These are phyloP conservation scores for Morone saxatilis DNA, from an alignment of 2,113 vertebrate genomes.

Conservation along the genomic window DNA sequence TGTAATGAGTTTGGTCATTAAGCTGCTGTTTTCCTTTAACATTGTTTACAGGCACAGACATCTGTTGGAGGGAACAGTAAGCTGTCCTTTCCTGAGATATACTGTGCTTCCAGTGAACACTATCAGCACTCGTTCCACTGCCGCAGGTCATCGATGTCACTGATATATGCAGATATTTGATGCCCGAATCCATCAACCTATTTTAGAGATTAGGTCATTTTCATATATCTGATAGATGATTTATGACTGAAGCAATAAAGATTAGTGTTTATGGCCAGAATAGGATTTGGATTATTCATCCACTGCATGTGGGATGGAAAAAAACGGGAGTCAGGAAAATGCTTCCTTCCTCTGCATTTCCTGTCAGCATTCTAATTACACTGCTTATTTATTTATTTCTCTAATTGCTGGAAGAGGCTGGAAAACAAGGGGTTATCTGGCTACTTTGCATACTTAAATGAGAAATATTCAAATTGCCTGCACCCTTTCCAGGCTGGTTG, in stretches of 20 bases:
- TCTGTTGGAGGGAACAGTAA: slow-evolving; percentile 69
- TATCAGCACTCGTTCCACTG: slow-evolving; percentile 30
- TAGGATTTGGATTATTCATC: slow-evolving; percentile 69
- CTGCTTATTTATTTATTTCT: slow-evolving; percentile 71
- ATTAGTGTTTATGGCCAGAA: slow-evolving; percentile 50
- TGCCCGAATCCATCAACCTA: slow-evolving; percentile 36
- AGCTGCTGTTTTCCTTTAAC: slow-evolving; percentile 77
- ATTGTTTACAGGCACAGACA: slow-evolving; percentile 74
- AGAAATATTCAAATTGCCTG: slow-evolving; percentile 73
- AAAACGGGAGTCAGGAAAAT: slow-evolving; percentile 30
- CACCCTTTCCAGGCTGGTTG: slow-evolving; percentile 36
- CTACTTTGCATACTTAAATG: slow-evolving; percentile 74
- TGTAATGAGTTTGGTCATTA: slow-evolving; percentile 80
- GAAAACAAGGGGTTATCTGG: slow-evolving; percentile 61
- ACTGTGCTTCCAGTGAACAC: slow-evolving; percentile 18
- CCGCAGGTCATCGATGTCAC: slow-evolving; percentile 30
- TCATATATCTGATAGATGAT: slow-evolving; percentile 49
- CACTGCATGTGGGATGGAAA: slow-evolving; percentile 40
- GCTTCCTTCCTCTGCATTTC: slow-evolving; percentile 52
- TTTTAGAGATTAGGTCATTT: slow-evolving; percentile 56
- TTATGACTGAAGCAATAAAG: slow-evolving; percentile 53
- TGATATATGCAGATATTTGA: slow-evolving; percentile 42
- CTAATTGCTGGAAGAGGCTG: slow-evolving; percentile 67
- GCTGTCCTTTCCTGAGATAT: slow-evolving; percentile 55
- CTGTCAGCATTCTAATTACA: slow-evolving; percentile 61